phyloP scores from a whole-genome alignment of 2,888 invertebrate species.

The Drosophila diplacantha region DNA sequence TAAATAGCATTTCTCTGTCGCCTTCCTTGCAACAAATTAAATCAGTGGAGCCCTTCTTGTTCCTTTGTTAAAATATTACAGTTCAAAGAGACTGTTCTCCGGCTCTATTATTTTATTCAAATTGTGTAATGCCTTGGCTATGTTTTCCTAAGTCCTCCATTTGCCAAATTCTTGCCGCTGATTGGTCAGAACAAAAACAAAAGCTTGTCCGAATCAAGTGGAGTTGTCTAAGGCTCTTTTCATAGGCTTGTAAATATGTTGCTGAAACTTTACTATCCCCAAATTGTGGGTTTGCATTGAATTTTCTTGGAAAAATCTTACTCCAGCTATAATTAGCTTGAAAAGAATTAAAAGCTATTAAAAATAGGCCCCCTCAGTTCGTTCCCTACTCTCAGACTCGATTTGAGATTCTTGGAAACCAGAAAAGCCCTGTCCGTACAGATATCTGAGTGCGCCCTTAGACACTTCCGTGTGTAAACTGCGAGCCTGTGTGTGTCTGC shows the following conservation, averaged over 20 bases:
- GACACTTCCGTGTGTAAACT: too few relatives aligned
- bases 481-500: not conserved
- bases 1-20: too few relatives aligned
- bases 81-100: not conserved
- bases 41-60: not conserved
- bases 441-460: not conserved
- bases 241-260: not conserved
- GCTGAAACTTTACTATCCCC: not conserved
- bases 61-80: not conserved
- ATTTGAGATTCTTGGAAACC: not conserved
- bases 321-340: too few relatives aligned
- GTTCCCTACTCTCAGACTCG: too few relatives aligned
- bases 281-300: too few relatives aligned
- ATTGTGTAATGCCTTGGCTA: not conserved
- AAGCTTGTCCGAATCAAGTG: not conserved
- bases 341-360: too few relatives aligned
- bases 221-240: not conserved
- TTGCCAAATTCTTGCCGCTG: slow-evolving; percentile 21
- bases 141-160: not conserved
- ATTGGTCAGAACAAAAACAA: slow-evolving; percentile 17
- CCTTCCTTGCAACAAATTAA: not conserved
- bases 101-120: slow-evolving; percentile 2
- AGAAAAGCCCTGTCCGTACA: not conserved
- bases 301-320: too few relatives aligned
- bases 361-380: too few relatives aligned